Conservation (phyloP, 2,797 vertebrate genomes). For the Acanthis flammea region DNA sequence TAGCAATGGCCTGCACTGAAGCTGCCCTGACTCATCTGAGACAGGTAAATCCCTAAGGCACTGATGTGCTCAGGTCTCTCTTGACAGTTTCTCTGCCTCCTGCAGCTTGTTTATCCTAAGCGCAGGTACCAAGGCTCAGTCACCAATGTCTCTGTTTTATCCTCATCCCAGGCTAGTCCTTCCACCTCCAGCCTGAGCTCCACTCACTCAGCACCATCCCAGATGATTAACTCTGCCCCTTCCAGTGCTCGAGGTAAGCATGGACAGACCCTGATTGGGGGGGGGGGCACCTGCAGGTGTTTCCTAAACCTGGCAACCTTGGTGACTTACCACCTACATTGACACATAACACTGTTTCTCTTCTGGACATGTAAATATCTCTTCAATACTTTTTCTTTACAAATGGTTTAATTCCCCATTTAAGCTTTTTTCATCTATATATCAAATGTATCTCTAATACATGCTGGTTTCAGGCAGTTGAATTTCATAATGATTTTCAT, state of each 20-base stretch:
- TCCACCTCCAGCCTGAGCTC: constrained; percentile 98
- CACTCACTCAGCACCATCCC: constrained; percentile 95
- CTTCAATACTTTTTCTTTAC: background rate
- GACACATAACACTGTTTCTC: background rate
- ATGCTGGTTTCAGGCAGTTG: background rate
- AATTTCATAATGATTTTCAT: background rate
- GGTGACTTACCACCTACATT: background rate
- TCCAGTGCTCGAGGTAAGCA: constrained; percentile 94
- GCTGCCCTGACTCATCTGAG: background rate
- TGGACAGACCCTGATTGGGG: background rate
- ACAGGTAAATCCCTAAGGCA: background rate
- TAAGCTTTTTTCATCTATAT: background rate
- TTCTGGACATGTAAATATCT: background rate
- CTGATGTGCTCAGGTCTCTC: background rate
- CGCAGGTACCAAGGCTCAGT: constrained; percentile 69
- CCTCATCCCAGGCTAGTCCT: constrained; percentile 89
- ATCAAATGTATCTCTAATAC: background rate
- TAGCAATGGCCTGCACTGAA: background rate
- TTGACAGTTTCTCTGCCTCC: constrained; percentile 36
- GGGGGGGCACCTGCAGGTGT: background rate
- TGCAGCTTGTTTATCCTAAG: constrained; percentile 67
- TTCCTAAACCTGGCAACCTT: background rate
- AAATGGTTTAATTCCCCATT: background rate
- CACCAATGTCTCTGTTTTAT: constrained; percentile 75
- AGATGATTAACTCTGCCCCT: constrained; percentile 97